Evolutionary conservation across 2,113 vertebrate genomes (phyloP), one percentile per base, ranked within the genome.

Genomic region (Corythaeola cristata): DNA sequence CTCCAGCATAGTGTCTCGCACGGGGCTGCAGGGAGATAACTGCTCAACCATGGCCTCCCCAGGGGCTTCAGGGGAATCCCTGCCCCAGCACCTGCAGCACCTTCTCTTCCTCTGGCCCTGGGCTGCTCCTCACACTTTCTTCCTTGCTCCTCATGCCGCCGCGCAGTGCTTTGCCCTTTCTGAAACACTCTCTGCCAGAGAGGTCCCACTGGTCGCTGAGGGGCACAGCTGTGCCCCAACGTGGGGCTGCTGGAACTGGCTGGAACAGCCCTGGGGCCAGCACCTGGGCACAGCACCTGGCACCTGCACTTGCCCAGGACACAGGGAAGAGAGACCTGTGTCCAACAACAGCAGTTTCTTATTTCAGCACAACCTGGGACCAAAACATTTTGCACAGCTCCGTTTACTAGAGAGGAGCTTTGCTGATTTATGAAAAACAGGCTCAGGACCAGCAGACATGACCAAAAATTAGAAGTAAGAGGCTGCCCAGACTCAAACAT

Each of bases 351-450:
- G 45, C 56, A n/a, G 18, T 5, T 80, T 88, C 49, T 44, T 22
- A 67, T 58, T 58, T 73, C 32, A 39, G 59, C 64, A 89, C 0
- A 0, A 35, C 20, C 52, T 2, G 0, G 35, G 41, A 79, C 14
- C 32, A 78, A 32, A 72, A 85, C 32, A 28, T 28, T 59, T 30
- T 58, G 28, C 39, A 22, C 16, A 60, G 56, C 18, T 82, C 55
- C 2, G 1, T 72, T 89, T 60, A 52, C 12, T 13, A n/a, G 23
- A 35, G 21, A 59, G 30, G 14, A 77, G 49, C 45, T 88, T n/a
- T 82, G 69, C 33, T 56, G 32, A 64, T 91, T 67, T 68, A 50
- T 35, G 39, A 82, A 15, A 73, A 37, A 39, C 18, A 14, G 45
- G 35, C 21, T 90, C 58, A 33, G 26, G 35, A 72, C 16, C 15